Evolutionary conservation across 2,113 vertebrate species (phyloP).

Genomic region (Amphilophus citrinellus): DNA sequence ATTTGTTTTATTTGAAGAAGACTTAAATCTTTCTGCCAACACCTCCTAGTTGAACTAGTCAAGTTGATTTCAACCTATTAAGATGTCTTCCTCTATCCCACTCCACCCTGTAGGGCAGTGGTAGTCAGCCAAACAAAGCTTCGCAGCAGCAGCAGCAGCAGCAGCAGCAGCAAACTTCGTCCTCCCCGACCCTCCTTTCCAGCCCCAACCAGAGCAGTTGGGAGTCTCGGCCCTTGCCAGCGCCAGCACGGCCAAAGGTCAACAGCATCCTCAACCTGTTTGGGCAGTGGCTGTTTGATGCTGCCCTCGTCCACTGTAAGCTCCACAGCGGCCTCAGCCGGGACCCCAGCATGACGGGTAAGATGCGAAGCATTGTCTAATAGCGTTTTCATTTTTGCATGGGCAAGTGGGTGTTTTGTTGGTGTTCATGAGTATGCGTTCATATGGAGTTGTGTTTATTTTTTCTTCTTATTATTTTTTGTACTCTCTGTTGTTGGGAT

Average conservation of each 20-base stretch:
- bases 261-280: slow-evolving; percentile 99
- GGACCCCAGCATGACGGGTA: slow-evolving; percentile 98
- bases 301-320: slow-evolving; percentile 96
- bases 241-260: slow-evolving; percentile 93
- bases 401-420: slow-evolving; percentile 67
- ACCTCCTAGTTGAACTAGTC: not conserved
- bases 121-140: slow-evolving; percentile 88
- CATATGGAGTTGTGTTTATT: slow-evolving; percentile 53
- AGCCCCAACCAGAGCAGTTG: slow-evolving; percentile 94
- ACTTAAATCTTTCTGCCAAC: not conserved
- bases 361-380: slow-evolving; percentile 65
- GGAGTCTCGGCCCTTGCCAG: slow-evolving; percentile 92
- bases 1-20: not conserved
- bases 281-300: slow-evolving; percentile 96
- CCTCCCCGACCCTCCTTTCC: slow-evolving; percentile 91
- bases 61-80: not conserved
- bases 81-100: not conserved
- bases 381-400: slow-evolving; percentile 57
- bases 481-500: slow-evolving; percentile 54
- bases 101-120: slow-evolving; percentile 79
- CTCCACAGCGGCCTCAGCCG: slow-evolving; percentile 95
- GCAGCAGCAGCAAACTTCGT: slow-evolving; percentile 88
- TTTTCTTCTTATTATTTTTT: slow-evolving; percentile 44
- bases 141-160: slow-evolving; percentile 84
- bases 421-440: slow-evolving; percentile 57